A percentile compares a stretch with the other conserved stretches of the same genome.
phyloP scores from a whole-genome alignment of 1,140 invertebrate species.

The Camponotus floridanus region DNA sequence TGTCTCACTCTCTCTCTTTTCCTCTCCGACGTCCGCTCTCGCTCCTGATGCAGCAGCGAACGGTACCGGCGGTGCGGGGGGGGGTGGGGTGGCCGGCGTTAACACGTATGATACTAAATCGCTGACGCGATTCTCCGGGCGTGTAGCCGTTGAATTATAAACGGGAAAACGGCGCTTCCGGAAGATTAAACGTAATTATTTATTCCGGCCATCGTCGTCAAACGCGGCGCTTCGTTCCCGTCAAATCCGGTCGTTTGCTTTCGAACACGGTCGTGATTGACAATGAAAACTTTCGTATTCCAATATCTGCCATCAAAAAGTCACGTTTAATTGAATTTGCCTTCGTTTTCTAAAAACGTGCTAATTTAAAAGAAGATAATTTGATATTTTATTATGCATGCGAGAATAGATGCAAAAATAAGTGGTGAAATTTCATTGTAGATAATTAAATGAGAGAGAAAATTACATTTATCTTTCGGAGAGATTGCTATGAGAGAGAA shows the following conservation, averaged over 20 bases:
- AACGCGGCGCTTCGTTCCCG: not conserved
- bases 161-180: conserved; percentile 45
- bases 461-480: not conserved
- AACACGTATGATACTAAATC: conserved; percentile 61
- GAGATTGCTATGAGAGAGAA: not conserved
- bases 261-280: not conserved
- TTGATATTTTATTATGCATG: not conserved
- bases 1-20: conserved; percentile 27
- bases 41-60: conserved; percentile 14
- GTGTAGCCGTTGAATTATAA: conserved; percentile 54
- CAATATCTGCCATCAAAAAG: not conserved
- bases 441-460: not conserved
- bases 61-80: not conserved
- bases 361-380: not conserved
- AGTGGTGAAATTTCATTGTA: not conserved
- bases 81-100: conserved; percentile 22
- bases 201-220: conserved; percentile 40
- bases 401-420: not conserved
- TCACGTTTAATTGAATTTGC: conserved; percentile 16
- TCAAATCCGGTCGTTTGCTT: conserved; percentile 10
- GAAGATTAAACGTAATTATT: conserved; percentile 60
- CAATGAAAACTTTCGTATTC: not conserved
- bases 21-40: not conserved
- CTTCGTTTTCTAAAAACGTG: no score
- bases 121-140: conserved; percentile 56